Percentiles rank a stretch among this genome's conserved stretches.
Conservation (phyloP, 53 echinoderm and acorn worm species). For the Patiria pectinifera region DNA sequence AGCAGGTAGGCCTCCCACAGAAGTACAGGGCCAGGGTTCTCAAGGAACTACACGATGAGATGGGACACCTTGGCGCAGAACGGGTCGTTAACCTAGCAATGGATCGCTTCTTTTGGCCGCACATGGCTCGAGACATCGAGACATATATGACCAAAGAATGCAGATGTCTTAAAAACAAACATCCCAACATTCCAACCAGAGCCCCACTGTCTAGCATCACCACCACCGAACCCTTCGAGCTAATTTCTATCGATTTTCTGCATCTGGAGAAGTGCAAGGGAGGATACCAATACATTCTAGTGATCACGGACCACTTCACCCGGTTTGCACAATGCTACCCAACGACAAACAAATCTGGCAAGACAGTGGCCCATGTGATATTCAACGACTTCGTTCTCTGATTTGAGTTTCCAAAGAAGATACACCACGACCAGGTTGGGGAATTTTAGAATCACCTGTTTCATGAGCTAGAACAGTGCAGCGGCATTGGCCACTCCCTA, state of each 20-base stretch:
- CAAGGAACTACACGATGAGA: slow-evolving; percentile 56
- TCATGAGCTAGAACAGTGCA: slow-evolving; percentile 25
- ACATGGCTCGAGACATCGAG: slow-evolving; percentile 40
- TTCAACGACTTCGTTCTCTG: slow-evolving; percentile 65
- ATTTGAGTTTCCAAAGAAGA: slow-evolving; percentile 49
- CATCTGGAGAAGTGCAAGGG: slow-evolving; percentile 63
- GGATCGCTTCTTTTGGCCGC: slow-evolving; percentile 32
- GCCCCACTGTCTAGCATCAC: not conserved
- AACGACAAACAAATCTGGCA: slow-evolving; percentile 44
- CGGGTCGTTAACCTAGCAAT: slow-evolving; percentile 53
- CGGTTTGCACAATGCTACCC: slow-evolving; percentile 65
- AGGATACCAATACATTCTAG: slow-evolving; percentile 65
- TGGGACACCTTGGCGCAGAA: slow-evolving; percentile 62
- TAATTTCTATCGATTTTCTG: slow-evolving; percentile 67
- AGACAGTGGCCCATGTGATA: slow-evolving; percentile 57
- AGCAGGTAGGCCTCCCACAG: slow-evolving; percentile 42
- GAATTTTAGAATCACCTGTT: slow-evolving; percentile 74
- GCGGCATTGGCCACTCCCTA: slow-evolving; percentile 27
- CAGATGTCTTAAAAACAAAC: slow-evolving; percentile 32
- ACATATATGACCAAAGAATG: slow-evolving; percentile 46
- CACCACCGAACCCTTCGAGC: slow-evolving; percentile 36
- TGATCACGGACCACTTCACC: slow-evolving; percentile 71
- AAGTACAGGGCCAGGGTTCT: not conserved
- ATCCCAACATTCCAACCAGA: slow-evolving; percentile 20
- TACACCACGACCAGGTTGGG: slow-evolving; percentile 75